These are phyloP conservation scores for Lepus townsendii DNA, from an alignment of 2,797 vertebrate species.

Conservation along the genomic window DNA sequence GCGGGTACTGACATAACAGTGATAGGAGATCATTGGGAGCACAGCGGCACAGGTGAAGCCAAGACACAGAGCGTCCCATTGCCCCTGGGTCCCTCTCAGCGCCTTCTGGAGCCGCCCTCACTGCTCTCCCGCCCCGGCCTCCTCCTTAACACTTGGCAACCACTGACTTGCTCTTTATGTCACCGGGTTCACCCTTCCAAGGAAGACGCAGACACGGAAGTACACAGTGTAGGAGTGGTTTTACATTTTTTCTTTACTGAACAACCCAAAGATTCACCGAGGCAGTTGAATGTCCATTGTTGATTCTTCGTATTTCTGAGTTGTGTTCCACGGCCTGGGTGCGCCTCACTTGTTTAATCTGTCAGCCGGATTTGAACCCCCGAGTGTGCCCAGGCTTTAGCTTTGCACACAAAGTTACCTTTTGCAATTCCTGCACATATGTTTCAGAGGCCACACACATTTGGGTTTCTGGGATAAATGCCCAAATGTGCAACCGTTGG, in stretches of 20 bases:
- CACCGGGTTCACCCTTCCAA: not conserved
- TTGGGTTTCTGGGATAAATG: not conserved
- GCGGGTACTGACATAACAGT: not conserved
- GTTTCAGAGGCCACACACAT: not conserved
- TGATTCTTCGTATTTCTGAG: not conserved
- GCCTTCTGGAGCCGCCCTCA: accelerated
- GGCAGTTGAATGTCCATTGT: accelerated
- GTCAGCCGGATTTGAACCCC: not conserved
- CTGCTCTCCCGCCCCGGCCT: accelerated
- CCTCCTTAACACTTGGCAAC: not conserved
- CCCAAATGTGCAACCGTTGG: not conserved
- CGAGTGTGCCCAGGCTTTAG: not conserved
- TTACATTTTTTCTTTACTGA: not conserved
- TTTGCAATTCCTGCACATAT: not conserved
- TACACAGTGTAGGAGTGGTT: no score
- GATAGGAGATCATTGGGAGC: accelerated
- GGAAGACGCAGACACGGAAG: no score
- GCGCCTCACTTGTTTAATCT: accelerated
- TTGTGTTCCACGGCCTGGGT: accelerated
- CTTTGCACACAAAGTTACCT: not conserved
- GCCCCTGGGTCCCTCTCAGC: accelerated
- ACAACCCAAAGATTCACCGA: no score
- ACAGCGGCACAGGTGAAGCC: accelerated
- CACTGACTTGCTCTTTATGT: accelerated
- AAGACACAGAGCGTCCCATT: accelerated